Base-by-base conservation (phyloP, 2,888 invertebrate genomes). In the Zele albiditarsus region DNA sequence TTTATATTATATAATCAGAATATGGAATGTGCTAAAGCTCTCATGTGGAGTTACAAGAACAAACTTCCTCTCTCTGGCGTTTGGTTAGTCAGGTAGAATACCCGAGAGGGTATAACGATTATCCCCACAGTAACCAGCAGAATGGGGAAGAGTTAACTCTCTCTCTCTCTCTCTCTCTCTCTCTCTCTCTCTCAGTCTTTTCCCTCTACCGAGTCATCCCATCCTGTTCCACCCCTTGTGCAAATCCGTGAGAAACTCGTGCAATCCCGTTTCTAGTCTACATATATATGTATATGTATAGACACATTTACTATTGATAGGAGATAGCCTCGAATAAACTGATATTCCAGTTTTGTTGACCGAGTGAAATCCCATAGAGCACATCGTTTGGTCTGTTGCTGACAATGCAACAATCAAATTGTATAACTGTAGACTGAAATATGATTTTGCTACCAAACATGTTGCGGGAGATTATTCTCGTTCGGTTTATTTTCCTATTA, bases 21-120 rank as follows among this genome's bases (percentile, higher is more conserved):
- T 60, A 28, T 53, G 8, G 53, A 53, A 53, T 53, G 8, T 53
- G 8, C 8, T n/a, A 60, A 60, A 60, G 25, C 60, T 60, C 60
- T 20, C 20, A 53, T 53, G n/a, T n/a, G 28, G 60, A 28, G 28
- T 60, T 60, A 1, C 25, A 28, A 25, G 60, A 60, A 28, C 60
- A 60, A 60, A 60, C 60, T 60, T 60, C 25, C 20, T 53, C 60
- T 60, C 60, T 14, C 60, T 28, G 4, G 27, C 60, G 60, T 60
- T 60, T 60, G 60, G 60, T 60, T 60, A 60, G 60, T 60, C 60
- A n/a, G 12, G 60, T 14, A n/a, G 25, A 60, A 60, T 60, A 67
- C 68, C 20, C 53, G 20, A 68, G 68, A 57, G 68, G 46, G 53
- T 49, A 57, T 68, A 68, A 68, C 68, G 68, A 68, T 68, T 68